A percentile compares a stretch with the other conserved stretches of the same genome.
phyloP scores from a whole-genome alignment of 2,888 invertebrate species.

The Melanchra persicariae region DNA sequence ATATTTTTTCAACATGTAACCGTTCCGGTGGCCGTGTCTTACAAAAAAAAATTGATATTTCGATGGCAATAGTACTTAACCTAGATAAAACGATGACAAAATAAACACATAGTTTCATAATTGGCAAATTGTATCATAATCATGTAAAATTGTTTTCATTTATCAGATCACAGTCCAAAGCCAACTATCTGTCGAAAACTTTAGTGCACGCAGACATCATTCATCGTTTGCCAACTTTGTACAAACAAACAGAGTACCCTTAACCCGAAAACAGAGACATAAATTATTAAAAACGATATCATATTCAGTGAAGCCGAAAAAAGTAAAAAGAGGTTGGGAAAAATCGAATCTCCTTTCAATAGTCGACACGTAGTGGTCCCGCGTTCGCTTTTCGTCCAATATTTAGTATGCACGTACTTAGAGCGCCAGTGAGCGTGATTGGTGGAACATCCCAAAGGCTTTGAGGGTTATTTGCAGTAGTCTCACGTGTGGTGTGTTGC shows the following conservation, averaged over 20 bases:
- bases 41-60: constrained; percentile 2
- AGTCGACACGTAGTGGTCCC: constrained; percentile 57
- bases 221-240: constrained; percentile 35
- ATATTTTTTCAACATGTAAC: constrained; percentile 27
- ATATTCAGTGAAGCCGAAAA: constrained; percentile 58
- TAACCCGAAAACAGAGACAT: constrained; percentile 59
- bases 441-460: constrained; percentile 72
- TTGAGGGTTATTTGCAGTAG: constrained; percentile 75
- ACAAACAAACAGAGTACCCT: constrained; percentile 42
- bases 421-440: constrained; percentile 70
- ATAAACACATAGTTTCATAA: constrained; percentile 13
- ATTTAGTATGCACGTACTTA: constrained; percentile 69
- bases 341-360: constrained; percentile 63
- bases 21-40: neutral
- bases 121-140: constrained; percentile 26
- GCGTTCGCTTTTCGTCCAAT: constrained; percentile 68
- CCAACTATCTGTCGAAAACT: constrained; percentile 52
- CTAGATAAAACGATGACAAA: constrained; percentile 2
- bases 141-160: constrained; percentile 30
- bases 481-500: constrained; percentile 79
- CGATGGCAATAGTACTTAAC: neutral
- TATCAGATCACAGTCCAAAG: constrained; percentile 8
- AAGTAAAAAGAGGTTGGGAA: constrained; percentile 47
- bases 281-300: constrained; percentile 59
- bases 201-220: constrained; percentile 46